Conservation (phyloP, 1,140 invertebrate species). For the Sarcophaga peregrina region DNA sequence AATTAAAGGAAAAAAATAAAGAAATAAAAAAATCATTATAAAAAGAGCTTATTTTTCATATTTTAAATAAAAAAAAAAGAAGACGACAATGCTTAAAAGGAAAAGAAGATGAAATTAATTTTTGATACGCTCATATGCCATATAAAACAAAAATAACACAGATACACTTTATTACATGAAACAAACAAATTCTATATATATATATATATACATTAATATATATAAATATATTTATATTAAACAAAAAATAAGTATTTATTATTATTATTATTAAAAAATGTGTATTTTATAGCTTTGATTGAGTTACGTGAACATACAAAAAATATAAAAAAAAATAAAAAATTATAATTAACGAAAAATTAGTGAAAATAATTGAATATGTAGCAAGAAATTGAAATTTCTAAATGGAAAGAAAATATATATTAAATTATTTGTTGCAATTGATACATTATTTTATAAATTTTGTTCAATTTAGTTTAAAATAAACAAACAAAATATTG, state of each 20-base stretch:
- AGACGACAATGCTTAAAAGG: background rate
- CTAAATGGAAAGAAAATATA: too few species aligned
- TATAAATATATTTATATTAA: background rate
- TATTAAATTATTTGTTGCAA: background rate
- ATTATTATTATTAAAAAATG: background rate
- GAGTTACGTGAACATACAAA: background rate
- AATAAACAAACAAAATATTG: background rate
- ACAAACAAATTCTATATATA: background rate
- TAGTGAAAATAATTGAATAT: background rate
- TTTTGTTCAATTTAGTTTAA: background rate
- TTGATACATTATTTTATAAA: background rate
- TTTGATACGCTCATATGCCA: constrained; percentile 24
- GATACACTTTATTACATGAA: background rate
- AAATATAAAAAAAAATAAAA: background rate
- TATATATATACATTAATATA: too few species aligned
- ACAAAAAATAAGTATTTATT: background rate
- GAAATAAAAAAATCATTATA: background rate
- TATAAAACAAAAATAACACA: background rate
- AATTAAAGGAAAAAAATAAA: background rate
- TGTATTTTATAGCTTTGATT: constrained; percentile 7
- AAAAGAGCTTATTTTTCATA: constrained; percentile 26
- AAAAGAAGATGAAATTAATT: background rate
- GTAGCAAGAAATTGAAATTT: background rate
- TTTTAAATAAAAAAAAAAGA: background rate
- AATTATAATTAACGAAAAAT: background rate